Evolutionary conservation across 1,140 invertebrate genomes (phyloP).

Genomic region (Patella vulgata): DNA sequence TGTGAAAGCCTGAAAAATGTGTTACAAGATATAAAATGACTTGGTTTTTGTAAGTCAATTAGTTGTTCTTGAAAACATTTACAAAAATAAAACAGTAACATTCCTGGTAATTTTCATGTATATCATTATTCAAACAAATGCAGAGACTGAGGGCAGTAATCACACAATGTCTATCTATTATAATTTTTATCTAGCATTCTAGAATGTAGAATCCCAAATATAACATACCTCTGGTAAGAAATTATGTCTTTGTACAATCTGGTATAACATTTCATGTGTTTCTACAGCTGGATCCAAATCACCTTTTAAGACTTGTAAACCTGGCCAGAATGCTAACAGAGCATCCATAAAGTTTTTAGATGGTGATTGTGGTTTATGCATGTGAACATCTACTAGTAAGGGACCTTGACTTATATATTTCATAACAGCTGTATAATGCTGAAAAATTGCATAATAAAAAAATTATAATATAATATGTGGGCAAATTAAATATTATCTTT

Average conservation of each 20-base stretch:
- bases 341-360: slow-evolving; percentile 98
- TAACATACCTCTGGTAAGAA: slow-evolving; percentile 89
- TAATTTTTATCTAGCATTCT: too few relatives aligned
- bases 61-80: too few relatives aligned
- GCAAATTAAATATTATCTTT: too few relatives aligned
- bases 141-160: too few relatives aligned
- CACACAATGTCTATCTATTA: too few relatives aligned
- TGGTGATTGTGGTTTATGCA: slow-evolving; percentile 95
- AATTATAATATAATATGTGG: too few relatives aligned
- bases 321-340: slow-evolving; percentile 97
- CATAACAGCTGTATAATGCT: slow-evolving; percentile 98
- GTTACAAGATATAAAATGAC: too few relatives aligned
- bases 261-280: slow-evolving; percentile 89
- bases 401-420: slow-evolving; percentile 95
- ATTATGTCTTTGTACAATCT: slow-evolving; percentile 93
- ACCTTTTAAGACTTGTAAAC: slow-evolving; percentile 90
- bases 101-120: too few relatives aligned
- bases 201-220: too few relatives aligned
- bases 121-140: too few relatives aligned
- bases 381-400: slow-evolving; percentile 96
- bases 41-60: too few relatives aligned
- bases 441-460: slow-evolving; percentile 39
- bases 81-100: too few relatives aligned
- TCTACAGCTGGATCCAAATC: slow-evolving; percentile 96
- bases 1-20: slow-evolving; percentile 73